Evolutionary conservation across 2,888 invertebrate species (phyloP).

Genomic region (Lasioglossum lativentre): DNA sequence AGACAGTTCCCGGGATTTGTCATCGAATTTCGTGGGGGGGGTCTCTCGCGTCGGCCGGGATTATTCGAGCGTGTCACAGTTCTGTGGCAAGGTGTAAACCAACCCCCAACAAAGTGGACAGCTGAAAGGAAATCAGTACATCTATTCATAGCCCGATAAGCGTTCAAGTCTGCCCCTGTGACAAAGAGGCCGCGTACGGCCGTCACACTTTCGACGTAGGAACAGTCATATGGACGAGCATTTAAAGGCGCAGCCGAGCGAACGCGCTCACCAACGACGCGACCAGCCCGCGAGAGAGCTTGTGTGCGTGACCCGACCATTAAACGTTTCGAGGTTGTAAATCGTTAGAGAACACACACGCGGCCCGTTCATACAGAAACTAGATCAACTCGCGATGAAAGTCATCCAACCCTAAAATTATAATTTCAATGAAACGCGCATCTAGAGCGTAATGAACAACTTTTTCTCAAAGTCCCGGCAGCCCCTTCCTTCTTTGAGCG

Average conservation of each 20-base stretch:
- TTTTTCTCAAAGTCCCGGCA: not conserved
- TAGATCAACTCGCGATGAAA: constrained; percentile 4
- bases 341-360: constrained; percentile 39
- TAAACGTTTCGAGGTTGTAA: constrained; percentile 54
- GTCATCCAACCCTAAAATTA: constrained; percentile 5
- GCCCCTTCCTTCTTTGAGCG: not conserved
- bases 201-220: constrained; percentile 50
- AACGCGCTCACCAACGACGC: constrained; percentile 36
- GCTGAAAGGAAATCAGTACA: constrained; percentile 76
- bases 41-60: not conserved
- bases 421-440: constrained; percentile 6
- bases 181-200: constrained; percentile 67
- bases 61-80: constrained; percentile 30
- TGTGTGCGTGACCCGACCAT: constrained; percentile 33
- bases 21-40: not conserved
- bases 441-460: constrained; percentile 3
- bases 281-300: not conserved
- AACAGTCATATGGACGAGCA: constrained; percentile 54
- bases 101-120: constrained; percentile 64
- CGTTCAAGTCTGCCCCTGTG: constrained; percentile 66
- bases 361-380: constrained; percentile 37
- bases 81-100: constrained; percentile 55
- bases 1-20: not conserved
- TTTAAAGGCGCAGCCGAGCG: constrained; percentile 52
- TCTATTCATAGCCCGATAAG: constrained; percentile 79